phyloP scores from a whole-genome alignment of 2,888 invertebrate genomes.

The Cephonodes hylas region DNA sequence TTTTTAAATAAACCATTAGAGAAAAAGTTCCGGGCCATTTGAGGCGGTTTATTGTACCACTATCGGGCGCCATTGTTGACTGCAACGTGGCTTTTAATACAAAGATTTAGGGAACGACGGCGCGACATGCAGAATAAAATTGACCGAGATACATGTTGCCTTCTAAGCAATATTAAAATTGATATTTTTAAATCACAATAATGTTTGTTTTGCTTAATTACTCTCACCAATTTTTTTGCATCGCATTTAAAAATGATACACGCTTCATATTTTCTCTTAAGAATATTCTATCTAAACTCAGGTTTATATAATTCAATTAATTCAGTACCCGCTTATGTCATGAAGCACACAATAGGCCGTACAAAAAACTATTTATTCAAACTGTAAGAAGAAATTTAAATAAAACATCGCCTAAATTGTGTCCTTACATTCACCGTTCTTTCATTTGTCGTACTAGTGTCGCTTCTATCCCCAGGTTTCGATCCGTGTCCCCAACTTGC shows the following conservation, averaged over 20 bases:
- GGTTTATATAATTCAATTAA: too few relatives aligned
- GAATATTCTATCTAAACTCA: too few relatives aligned
- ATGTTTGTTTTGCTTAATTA: too few relatives aligned
- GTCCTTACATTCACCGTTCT: too few relatives aligned
- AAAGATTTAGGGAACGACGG: conserved; percentile 23
- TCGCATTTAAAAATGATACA: too few relatives aligned
- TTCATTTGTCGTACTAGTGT: neutral
- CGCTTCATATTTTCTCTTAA: too few relatives aligned
- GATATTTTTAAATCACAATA: neutral
- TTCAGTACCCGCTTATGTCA: too few relatives aligned
- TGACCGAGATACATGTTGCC: neutral
- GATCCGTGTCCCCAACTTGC: conserved; percentile 25
- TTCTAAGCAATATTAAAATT: neutral
- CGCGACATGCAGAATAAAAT: neutral
- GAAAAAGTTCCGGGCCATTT: conserved; percentile 79
- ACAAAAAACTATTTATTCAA: too few relatives aligned
- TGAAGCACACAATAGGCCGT: too few relatives aligned
- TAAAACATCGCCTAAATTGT: too few relatives aligned
- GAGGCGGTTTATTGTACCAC: conserved; percentile 75
- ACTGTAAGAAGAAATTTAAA: too few relatives aligned
- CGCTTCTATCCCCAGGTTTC: conserved; percentile 21
- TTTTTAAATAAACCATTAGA: conserved; percentile 79
- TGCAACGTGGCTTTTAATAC: conserved; percentile 51
- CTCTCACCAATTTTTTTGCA: too few relatives aligned
- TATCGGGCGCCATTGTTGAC: conserved; percentile 71